Percentiles rank a stretch among this genome's conserved stretches.
phyloP scores from a whole-genome alignment of 2,888 invertebrate genomes.

The Osedax frankpressi region DNA sequence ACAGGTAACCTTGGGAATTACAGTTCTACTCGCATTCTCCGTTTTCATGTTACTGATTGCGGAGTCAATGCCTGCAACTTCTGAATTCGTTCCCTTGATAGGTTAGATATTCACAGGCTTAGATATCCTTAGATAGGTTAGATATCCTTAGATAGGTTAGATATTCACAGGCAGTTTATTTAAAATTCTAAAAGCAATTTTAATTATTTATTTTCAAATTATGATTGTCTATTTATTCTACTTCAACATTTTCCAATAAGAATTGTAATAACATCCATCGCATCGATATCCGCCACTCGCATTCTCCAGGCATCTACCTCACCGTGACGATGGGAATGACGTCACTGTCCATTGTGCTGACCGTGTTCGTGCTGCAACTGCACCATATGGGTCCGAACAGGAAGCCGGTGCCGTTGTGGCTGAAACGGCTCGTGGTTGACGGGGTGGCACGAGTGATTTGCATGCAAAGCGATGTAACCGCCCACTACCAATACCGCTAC shows the following conservation, averaged over 20 bases:
- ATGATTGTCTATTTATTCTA: too few relatives aligned
- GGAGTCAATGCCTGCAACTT: constrained; percentile 49
- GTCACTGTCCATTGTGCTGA: constrained; percentile 46
- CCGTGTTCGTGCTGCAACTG: constrained; percentile 47
- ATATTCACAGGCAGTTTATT: too few relatives aligned
- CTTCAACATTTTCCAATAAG: too few relatives aligned
- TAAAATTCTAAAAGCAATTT: neutral
- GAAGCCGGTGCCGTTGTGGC: constrained; percentile 42
- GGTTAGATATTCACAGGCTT: too few relatives aligned
- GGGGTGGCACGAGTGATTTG: constrained; percentile 40
- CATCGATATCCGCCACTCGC: too few relatives aligned
- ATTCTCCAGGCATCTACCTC: constrained; percentile 45
- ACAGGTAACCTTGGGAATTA: constrained; percentile 46
- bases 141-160: too few relatives aligned
- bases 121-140: too few relatives aligned
- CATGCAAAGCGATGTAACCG: constrained; percentile 28
- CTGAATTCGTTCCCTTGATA: constrained; percentile 48
- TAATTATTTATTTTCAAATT: neutral
- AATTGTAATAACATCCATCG: too few relatives aligned
- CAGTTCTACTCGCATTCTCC: constrained; percentile 48
- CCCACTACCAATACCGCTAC: constrained; percentile 21
- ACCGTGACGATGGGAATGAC: constrained; percentile 49
- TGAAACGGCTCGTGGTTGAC: constrained; percentile 39
- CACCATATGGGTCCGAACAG: constrained; percentile 46
- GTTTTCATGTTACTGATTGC: constrained; percentile 49